These are phyloP conservation scores for Ptyas mucosa DNA, from an alignment of 2,113 vertebrate genomes.

Conservation along the genomic window DNA sequence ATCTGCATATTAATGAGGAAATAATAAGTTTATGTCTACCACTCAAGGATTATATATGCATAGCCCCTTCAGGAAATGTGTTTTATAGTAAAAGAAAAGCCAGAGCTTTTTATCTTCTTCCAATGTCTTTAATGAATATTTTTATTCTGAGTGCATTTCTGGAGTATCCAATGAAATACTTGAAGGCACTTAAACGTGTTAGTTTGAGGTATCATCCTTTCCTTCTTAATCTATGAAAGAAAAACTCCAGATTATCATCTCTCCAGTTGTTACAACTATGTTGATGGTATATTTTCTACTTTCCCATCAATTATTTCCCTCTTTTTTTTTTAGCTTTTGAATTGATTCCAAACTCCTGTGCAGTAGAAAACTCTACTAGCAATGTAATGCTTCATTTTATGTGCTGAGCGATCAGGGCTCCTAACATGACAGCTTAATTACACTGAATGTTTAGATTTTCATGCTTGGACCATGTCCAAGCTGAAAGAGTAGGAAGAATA, in stretches of 20 bases:
- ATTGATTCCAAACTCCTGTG: not conserved
- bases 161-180: not conserved
- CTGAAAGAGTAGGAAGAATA: constrained; percentile 45
- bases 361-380: not conserved
- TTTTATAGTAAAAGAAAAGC: not conserved
- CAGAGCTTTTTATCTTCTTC: not conserved
- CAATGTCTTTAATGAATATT: not conserved
- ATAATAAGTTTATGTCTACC: not conserved
- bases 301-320: not conserved
- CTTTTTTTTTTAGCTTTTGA: not conserved
- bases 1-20: not conserved
- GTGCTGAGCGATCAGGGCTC: constrained; percentile 40
- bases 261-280: not conserved
- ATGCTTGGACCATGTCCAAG: constrained; percentile 57
- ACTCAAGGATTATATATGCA: not conserved
- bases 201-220: not conserved
- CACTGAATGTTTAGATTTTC: constrained; percentile 52
- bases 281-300: not conserved
- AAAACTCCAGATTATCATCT: not conserved
- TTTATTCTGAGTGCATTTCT: not conserved
- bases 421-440: constrained; percentile 74
- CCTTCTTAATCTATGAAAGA: not conserved
- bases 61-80: not conserved
- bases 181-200: not conserved
- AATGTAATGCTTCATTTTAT: constrained; percentile 35